A percentile compares a stretch with the other conserved stretches of the same genome.
Evolutionary conservation across 2,797 vertebrate genomes (phyloP).

Genomic region (Paramormyrops hopkinsi): DNA sequence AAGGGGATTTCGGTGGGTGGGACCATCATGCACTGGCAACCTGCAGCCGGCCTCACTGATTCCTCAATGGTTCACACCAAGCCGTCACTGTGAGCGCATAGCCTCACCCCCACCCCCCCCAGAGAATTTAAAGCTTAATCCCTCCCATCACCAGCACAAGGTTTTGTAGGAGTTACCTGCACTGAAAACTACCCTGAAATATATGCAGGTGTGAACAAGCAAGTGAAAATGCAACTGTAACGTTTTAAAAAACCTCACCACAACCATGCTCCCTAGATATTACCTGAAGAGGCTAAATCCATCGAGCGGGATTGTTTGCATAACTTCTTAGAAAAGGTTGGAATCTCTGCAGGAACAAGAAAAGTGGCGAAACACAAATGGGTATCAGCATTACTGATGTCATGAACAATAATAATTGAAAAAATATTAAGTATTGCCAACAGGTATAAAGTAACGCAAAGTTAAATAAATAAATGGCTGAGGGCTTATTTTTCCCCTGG

Average conservation of each 20-base stretch:
- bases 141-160: neutral
- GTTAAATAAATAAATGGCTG: neutral
- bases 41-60: neutral
- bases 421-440: neutral
- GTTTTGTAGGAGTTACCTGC: neutral
- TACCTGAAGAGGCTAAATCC: conserved; percentile 37
- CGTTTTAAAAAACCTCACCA: neutral
- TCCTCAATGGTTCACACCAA: neutral
- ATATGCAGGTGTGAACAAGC: neutral
- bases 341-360: conserved; percentile 43
- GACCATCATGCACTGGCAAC: neutral
- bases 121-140: neutral
- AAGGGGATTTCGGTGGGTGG: neutral
- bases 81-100: neutral
- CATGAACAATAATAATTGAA: neutral
- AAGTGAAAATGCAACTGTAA: neutral
- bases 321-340: conserved; percentile 34
- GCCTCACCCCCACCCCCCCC: neutral
- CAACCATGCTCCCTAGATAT: neutral
- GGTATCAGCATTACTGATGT: neutral
- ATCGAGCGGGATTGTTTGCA: conserved; percentile 5
- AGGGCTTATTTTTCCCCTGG: neutral
- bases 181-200: neutral
- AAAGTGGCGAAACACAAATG: neutral
- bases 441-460: neutral